These are phyloP conservation scores for Channallabes apus DNA, from an alignment of 2,797 vertebrate species.

Conservation along the genomic window DNA sequence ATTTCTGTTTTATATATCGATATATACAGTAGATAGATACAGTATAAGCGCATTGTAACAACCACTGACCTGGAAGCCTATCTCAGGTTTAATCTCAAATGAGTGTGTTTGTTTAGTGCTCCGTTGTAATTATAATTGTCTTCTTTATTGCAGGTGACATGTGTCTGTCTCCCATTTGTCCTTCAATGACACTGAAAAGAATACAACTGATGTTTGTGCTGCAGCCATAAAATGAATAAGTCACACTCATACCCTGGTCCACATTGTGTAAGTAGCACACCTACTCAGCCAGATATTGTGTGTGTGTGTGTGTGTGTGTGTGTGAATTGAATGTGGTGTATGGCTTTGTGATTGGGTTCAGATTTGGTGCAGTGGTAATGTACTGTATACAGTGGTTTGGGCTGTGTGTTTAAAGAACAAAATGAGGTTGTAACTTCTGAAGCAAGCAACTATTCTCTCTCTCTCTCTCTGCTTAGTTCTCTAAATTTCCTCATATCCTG, in stretches of 20 bases:
- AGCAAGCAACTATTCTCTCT: not conserved
- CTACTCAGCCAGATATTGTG: not conserved
- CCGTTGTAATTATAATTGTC: not conserved
- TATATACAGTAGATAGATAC: too few relatives aligned
- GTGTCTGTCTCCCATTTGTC: not conserved
- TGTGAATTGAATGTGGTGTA: not conserved
- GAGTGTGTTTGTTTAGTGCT: not conserved
- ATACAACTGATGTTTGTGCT: not conserved
- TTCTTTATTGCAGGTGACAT: slow-evolving; percentile 1
- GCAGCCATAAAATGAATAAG: slow-evolving; percentile 12
- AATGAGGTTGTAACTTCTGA: too few relatives aligned
- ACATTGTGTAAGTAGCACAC: slow-evolving; percentile 26
- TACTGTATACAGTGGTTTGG: not conserved
- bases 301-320: not conserved
- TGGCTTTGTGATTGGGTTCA: not conserved
- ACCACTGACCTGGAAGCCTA: not conserved
- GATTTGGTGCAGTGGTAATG: not conserved
- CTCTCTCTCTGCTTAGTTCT: not conserved
- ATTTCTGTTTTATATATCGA: too few relatives aligned
- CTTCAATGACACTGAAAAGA: not conserved
- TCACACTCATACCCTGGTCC: not conserved
- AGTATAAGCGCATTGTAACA: not conserved
- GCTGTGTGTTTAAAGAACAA: not conserved
- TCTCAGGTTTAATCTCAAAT: not conserved
- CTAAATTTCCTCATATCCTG: not conserved